A percentile compares a stretch with the other conserved stretches of the same genome.
phyloP scores from a whole-genome alignment of 2,888 invertebrate species.

The Octonoba sinensis region DNA sequence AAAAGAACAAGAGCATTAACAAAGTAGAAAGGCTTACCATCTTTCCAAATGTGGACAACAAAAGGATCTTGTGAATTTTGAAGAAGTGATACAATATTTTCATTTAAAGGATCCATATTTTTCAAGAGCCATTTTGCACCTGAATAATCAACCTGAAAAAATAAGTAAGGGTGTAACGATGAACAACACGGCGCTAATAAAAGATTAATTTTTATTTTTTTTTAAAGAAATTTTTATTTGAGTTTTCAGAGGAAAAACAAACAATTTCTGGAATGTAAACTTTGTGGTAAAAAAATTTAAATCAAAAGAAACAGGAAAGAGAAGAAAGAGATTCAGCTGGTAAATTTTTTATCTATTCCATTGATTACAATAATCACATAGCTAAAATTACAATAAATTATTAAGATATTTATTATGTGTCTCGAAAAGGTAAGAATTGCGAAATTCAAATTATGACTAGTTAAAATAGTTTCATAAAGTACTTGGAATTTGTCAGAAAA shows the following conservation, averaged over 20 bases:
- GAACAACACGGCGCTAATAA: not conserved
- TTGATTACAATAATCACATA: too few species aligned
- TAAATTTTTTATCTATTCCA: too few species aligned
- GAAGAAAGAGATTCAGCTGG: too few species aligned
- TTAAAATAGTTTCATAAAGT: too few species aligned
- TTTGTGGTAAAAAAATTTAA: too few species aligned
- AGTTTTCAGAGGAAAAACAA: not conserved
- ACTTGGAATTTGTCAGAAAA: too few species aligned
- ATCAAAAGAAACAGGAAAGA: not conserved
- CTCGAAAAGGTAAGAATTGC: too few species aligned
- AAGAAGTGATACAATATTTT: conserved; percentile 95
- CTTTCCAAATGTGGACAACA: conserved; percentile 98
- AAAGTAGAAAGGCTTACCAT: conserved; percentile 74
- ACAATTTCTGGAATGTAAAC: not conserved
- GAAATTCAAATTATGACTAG: too few species aligned
- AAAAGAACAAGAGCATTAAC: not conserved
- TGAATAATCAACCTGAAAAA: conserved; percentile 82
- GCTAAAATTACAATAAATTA: too few species aligned
- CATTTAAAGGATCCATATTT: conserved; percentile 99
- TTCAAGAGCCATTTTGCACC: conserved; percentile 99
- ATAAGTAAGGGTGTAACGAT: not conserved
- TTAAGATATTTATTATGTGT: too few species aligned
- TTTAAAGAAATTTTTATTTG: conserved; percentile 1
- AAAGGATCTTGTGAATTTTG: conserved; percentile 96
- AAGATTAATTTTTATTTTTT: not conserved